Evolutionary conservation across 2,113 vertebrate genomes (phyloP), one percentile per base, ranked within the genome.

Genomic region (Rhombomys opimus): DNA sequence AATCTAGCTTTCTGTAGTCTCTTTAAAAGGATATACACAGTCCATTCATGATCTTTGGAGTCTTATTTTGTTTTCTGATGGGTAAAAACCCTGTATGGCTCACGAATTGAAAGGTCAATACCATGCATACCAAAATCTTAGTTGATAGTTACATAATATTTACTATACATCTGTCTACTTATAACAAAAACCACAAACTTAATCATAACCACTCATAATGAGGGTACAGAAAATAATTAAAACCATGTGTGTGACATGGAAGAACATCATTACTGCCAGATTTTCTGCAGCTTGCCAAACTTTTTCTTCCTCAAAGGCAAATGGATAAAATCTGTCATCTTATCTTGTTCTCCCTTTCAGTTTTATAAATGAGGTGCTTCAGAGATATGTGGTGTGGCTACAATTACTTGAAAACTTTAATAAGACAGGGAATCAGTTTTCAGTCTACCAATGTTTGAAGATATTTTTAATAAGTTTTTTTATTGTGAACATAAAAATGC

Each of bases 71-170:
- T 20, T 77, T 1, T 80, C 14, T 52, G 87, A 70, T 65, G n/a
- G 77, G 73, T 95, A 78, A 95, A 81, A 96, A 81, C 84, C 2
- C 20, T 97, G 17, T 23, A 30, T 87, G 57, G 22, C 72, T 95
- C 87, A 52, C 22, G 96, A 91, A 67, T 68, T 87, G 41, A 75
- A 96, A 94, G n/a, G 75, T 80, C 87, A 95, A 54, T 91, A 91
- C 76, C 59, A 61, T 23, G 11, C 38, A 46, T 68, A 90, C 89
- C 73, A 89, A 90, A 90, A 95, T 85, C 52, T 86, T 90, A 35
- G 25, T 63, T 80, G 63, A 84, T 52, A 93, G 38, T 23, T 89
- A 61, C 46, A 41, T 65, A 73, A 22, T 59, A 52, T 32, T 93
- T 91, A 87, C 91, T 94, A 93, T 38, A 89, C 80, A 87, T 91